A percentile compares a stretch with the other conserved stretches of the same genome.
Evolutionary conservation across 2,797 vertebrate genomes (phyloP).

Genomic region (Hipposideros larvatus): DNA sequence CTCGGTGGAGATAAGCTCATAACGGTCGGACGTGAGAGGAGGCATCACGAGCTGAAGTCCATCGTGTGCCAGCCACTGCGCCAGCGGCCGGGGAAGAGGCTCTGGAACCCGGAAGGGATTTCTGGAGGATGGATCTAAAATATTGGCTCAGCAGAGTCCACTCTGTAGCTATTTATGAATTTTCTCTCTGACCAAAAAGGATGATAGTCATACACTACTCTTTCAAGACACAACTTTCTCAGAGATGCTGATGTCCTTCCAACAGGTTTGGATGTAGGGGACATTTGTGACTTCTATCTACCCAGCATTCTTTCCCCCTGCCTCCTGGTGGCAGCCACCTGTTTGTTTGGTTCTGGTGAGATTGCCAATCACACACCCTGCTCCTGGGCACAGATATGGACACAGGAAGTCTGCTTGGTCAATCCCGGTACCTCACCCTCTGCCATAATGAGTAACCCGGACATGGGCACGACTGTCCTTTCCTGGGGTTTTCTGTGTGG

Average conservation of each 20-base stretch:
- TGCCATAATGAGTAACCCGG: neutral
- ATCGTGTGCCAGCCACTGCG: accelerated
- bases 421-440: neutral
- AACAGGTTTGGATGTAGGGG: neutral
- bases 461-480: neutral
- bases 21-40: too few species aligned
- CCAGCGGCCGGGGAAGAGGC: neutral
- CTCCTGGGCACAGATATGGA: neutral
- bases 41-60: accelerated
- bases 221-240: neutral
- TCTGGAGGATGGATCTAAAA: neutral
- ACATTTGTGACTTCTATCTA: neutral
- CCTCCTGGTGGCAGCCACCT: neutral
- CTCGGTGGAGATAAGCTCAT: neutral
- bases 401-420: neutral
- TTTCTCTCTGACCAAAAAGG: neutral
- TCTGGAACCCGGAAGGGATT: neutral
- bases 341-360: neutral
- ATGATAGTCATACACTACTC: neutral
- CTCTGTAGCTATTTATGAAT: neutral
- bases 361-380: neutral
- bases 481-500: neutral
- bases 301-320: neutral
- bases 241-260: neutral
- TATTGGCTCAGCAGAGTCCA: neutral